Evolutionary conservation across 2,888 invertebrate genomes (phyloP), one percentile per base, ranked within the genome.

Genomic region (Drosophila borborema): DNA sequence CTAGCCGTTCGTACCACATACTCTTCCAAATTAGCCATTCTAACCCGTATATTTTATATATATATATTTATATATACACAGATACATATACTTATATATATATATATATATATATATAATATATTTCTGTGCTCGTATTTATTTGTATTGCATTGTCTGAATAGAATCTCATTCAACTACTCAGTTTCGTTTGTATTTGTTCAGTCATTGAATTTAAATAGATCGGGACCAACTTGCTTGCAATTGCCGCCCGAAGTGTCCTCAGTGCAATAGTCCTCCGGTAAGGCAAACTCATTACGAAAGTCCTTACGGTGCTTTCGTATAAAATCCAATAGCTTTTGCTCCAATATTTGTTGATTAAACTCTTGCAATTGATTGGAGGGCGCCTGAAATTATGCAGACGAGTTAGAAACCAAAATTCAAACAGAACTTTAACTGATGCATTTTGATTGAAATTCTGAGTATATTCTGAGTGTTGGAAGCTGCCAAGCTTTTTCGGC

Each of bases 261-360:
- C 2, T 14, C 18, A 20, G 20, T 9, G 31, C 28, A 31, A 9
- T 54, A 86, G 41, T 89, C 89, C 40, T 89, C 87, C 2, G 86
- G 86, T 14, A 86, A 5, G 0, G 81, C 89, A 7, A 83, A 89
- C 3, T 68, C 43, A 36, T 86, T 53, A 1, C 53, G 23, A 18
- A 86, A 90, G 7, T 80, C 83, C 0, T 8, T 2, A 0, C 90
- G 81, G 58, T 72, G 59, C 1, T 54, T 28, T 1, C 90, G 51
- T 12, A 90, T 20, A 56, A 90, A 86, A n/a, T 64, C 51, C 0
- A 86, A 45, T 1, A 90, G 48, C 36, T 59, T 74, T 2, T 78
- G 69, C 36, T 90, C 80, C 49, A 87, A 4, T 8, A 80, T 48
- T 0, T 71, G 70, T 36, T 74, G 72, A 20, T 86, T 86, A 2